phyloP scores from a whole-genome alignment of 2,888 invertebrate genomes.

The Daptonema setosum region DNA sequence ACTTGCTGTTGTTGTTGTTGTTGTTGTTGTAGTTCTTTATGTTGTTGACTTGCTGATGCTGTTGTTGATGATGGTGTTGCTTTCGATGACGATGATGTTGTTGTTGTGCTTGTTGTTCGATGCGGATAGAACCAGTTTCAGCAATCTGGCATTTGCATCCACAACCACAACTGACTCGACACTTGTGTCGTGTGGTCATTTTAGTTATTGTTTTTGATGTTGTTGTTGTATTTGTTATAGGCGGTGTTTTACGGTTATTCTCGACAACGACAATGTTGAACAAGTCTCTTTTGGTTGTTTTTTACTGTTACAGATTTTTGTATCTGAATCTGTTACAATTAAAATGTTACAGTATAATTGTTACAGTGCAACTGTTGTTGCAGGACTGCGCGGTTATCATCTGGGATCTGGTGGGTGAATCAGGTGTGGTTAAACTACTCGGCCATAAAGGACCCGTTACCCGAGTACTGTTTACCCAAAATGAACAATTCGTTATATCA shows the following conservation, averaged over 20 bases:
- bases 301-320: not conserved
- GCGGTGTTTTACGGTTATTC: not conserved
- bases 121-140: not conserved
- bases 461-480: slow-evolving; percentile 34
- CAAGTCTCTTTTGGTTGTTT: not conserved
- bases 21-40: not conserved
- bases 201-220: not conserved
- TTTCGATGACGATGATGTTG: no score
- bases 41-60: not conserved
- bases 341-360: not conserved
- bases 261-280: not conserved
- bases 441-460: slow-evolving; percentile 80
- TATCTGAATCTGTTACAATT: no score
- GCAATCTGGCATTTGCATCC: not conserved
- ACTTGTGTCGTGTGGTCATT: not conserved
- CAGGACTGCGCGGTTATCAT: slow-evolving; percentile 74
- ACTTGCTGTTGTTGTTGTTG: no score
- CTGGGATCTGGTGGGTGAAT: slow-evolving; percentile 78
- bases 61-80: not conserved
- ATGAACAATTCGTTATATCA: slow-evolving; percentile 29
- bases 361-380: slow-evolving; percentile 8
- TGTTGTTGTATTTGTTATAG: not conserved
- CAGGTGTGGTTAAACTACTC: slow-evolving; percentile 62
- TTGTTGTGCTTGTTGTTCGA: not conserved
- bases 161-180: not conserved